Conservation (phyloP, 1,140 invertebrate genomes). For the Trachelipus rathkii region DNA sequence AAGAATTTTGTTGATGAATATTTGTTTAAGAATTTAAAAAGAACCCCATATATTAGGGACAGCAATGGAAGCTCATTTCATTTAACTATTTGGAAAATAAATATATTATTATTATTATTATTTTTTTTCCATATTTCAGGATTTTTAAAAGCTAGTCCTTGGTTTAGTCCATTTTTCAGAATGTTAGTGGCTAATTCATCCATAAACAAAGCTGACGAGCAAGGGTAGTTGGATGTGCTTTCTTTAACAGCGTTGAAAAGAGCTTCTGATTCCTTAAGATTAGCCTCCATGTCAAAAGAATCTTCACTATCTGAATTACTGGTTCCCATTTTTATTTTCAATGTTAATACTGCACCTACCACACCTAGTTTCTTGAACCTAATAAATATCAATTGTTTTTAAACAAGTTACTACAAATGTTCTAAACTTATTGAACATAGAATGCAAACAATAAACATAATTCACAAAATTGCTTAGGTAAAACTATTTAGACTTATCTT, state of each 20-base stretch:
- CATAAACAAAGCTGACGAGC: conserved; percentile 43
- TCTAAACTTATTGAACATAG: neutral
- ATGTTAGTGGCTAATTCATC: conserved; percentile 44
- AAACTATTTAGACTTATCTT: too few relatives aligned
- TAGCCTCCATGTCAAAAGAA: neutral
- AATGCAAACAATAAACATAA: neutral
- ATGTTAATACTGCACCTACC: conserved; percentile 35
- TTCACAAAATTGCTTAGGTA: too few relatives aligned
- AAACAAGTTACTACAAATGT: neutral
- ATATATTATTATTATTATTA: too few relatives aligned
- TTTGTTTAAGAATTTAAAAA: too few relatives aligned
- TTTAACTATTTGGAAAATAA: too few relatives aligned
- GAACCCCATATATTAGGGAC: too few relatives aligned
- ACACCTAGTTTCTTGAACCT: conserved; percentile 43
- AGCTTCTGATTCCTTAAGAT: conserved; percentile 31
- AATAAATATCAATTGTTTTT: neutral
- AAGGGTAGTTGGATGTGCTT: conserved; percentile 30
- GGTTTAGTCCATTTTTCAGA: conserved; percentile 39
- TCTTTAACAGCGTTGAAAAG: conserved; percentile 31
- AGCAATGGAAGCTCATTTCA: too few relatives aligned
- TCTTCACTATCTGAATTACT: conserved; percentile 13
- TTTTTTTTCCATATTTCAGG: too few relatives aligned
- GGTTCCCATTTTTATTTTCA: conserved; percentile 35
- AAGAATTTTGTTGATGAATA: too few relatives aligned
- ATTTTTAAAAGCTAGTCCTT: too few relatives aligned